Evolutionary conservation across 2,113 vertebrate species (phyloP).

Genomic region (Mobula hypostoma): DNA sequence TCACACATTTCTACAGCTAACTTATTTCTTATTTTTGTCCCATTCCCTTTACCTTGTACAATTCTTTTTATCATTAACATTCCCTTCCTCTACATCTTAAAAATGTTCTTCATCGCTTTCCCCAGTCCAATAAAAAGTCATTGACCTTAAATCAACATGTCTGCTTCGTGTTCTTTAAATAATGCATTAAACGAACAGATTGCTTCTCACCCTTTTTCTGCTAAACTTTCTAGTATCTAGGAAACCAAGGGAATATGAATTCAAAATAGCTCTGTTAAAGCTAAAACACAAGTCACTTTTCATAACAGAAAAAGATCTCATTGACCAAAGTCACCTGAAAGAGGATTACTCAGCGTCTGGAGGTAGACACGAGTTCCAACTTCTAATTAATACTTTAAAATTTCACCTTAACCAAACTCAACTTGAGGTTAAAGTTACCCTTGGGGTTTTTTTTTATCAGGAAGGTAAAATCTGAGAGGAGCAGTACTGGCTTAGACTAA

Average conservation of each 20-base stretch:
- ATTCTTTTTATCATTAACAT: no score
- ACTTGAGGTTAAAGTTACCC: not conserved
- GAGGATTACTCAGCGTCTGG: not conserved
- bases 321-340: not conserved
- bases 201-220: not conserved
- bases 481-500: not conserved
- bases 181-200: not conserved
- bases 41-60: no score
- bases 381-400: not conserved
- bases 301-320: not conserved
- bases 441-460: not conserved
- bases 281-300: not conserved
- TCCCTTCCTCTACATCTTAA: no score
- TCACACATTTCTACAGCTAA: no score
- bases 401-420: not conserved
- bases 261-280: not conserved
- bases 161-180: not conserved
- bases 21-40: no score
- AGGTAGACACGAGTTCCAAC: not conserved
- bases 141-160: not conserved
- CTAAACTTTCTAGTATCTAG: not conserved
- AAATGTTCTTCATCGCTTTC: no score
- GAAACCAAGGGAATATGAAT: not conserved
- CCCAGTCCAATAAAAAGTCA: no score
- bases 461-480: not conserved